phyloP scores from a whole-genome alignment of 2,797 vertebrate genomes.

The Enteromius paludinosus region DNA sequence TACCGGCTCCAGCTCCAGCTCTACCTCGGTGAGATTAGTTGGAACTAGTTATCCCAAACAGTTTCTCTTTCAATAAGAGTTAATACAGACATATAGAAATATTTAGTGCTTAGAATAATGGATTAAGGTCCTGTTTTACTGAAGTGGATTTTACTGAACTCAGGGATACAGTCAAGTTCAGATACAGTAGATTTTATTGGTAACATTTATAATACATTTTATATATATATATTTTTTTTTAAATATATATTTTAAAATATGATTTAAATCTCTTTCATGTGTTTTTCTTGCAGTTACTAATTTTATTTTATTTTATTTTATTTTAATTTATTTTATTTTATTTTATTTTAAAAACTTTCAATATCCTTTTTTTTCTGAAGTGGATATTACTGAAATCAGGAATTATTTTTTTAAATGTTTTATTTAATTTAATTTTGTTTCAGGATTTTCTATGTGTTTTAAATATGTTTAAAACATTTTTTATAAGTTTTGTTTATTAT shows the following conservation, averaged over 20 bases:
- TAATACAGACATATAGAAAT: background rate
- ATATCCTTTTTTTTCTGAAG: no score
- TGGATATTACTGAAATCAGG: no score
- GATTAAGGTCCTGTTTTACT: background rate
- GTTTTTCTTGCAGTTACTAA: background rate
- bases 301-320: no score
- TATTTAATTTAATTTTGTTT: no score
- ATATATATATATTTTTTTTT: background rate
- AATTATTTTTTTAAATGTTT: no score
- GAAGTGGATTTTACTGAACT: background rate
- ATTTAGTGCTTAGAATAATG: background rate
- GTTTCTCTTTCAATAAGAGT: background rate
- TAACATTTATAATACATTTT: background rate
- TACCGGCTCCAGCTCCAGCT: constrained; percentile 12
- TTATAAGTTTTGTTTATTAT: no score
- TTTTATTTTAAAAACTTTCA: no score
- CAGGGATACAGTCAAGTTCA: background rate
- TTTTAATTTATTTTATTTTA: no score
- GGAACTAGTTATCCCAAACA: background rate
- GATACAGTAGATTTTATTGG: background rate
- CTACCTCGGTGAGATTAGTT: constrained; percentile 34
- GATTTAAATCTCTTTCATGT: background rate
- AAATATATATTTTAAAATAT: no score
- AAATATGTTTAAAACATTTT: no score
- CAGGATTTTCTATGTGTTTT: no score